phyloP scores from a whole-genome alignment of 1,140 invertebrate species.

The Procambarus clarkii region DNA sequence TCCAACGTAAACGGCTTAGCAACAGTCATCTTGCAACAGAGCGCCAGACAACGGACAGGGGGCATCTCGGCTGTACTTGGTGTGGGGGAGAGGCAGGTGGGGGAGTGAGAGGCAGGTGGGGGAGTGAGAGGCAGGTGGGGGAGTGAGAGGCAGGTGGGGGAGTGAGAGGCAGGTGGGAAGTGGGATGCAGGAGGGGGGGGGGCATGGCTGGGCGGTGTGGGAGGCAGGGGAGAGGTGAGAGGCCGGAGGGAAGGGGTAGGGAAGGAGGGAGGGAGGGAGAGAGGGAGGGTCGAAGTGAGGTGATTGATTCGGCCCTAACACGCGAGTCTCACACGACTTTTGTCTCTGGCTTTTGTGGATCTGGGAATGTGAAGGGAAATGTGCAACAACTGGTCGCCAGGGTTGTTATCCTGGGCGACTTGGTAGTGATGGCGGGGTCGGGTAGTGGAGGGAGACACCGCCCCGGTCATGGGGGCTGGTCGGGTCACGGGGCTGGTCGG shows the following conservation, averaged over 20 bases:
- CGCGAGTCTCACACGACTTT: constrained; percentile 56
- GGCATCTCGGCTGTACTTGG: not conserved
- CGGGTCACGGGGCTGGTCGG: no score
- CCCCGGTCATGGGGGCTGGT: no score
- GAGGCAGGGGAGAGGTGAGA: constrained; percentile 6
- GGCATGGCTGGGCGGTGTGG: not conserved
- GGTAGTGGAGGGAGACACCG: not conserved
- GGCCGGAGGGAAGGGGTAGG: not conserved
- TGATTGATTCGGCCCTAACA: constrained; percentile 68
- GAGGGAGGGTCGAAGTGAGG: constrained; percentile 30
- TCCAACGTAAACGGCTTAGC: constrained; percentile 18
- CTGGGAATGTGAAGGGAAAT: constrained; percentile 43
- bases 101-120: constrained; percentile 10
- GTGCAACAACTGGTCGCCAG: not conserved
- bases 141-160: not conserved
- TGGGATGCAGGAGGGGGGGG: not conserved
- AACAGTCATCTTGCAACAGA: constrained; percentile 5
- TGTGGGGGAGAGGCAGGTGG: constrained; percentile 10
- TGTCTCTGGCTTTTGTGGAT: constrained; percentile 40
- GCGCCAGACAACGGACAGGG: not conserved
- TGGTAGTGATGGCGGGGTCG: no score
- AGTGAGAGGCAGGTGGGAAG: not conserved
- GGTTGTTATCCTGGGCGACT: not conserved
- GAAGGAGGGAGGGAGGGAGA: not conserved
- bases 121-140: constrained; percentile 3